A percentile compares a stretch with the other conserved stretches of the same genome.
These are phyloP conservation scores for Scaptomyza caliginosa DNA, from an alignment of 2,888 invertebrate species.

Conservation along the genomic window DNA sequence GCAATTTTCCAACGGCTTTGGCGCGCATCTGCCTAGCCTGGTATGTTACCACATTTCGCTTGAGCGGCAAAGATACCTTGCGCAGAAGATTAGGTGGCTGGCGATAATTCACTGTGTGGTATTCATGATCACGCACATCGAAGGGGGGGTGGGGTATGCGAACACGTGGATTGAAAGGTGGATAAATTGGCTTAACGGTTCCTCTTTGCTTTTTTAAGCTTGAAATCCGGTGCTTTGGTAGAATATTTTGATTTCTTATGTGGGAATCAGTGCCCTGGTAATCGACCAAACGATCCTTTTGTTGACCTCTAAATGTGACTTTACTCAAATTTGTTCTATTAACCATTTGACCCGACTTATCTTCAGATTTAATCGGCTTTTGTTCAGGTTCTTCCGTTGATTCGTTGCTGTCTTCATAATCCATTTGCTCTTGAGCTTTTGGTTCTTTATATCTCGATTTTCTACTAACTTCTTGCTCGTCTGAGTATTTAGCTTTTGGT, in stretches of 20 bases:
- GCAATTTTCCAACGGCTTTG: conserved; percentile 1
- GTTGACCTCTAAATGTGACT: conserved; percentile 9
- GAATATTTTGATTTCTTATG: not conserved
- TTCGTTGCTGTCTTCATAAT: not conserved
- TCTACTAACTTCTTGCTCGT: not conserved
- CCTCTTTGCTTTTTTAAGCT: not conserved
- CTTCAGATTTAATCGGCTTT: not conserved
- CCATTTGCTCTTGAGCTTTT: not conserved
- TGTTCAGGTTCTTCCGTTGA: not conserved
- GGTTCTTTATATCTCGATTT: not conserved
- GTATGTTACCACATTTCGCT: not conserved
- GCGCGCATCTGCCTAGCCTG: conserved; percentile 16
- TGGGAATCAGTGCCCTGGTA: conserved; percentile 44
- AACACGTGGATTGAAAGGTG: conserved; percentile 64
- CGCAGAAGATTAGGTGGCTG: conserved; percentile 15
- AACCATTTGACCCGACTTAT: not conserved
- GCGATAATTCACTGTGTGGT: conserved; percentile 47
- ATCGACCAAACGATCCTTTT: conserved; percentile 5
- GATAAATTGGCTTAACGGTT: conserved; percentile 39
- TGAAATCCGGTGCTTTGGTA: not conserved
- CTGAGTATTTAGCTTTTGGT: not conserved
- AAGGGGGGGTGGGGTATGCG: conserved; percentile 63
- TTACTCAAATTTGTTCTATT: not conserved
- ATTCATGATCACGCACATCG: conserved; percentile 63
- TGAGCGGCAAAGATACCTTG: not conserved